Percentiles rank a stretch among this genome's conserved stretches.
These are phyloP conservation scores for Hofmannophila pseudospretella DNA, from an alignment of 2,888 invertebrate genomes.

Conservation along the genomic window DNA sequence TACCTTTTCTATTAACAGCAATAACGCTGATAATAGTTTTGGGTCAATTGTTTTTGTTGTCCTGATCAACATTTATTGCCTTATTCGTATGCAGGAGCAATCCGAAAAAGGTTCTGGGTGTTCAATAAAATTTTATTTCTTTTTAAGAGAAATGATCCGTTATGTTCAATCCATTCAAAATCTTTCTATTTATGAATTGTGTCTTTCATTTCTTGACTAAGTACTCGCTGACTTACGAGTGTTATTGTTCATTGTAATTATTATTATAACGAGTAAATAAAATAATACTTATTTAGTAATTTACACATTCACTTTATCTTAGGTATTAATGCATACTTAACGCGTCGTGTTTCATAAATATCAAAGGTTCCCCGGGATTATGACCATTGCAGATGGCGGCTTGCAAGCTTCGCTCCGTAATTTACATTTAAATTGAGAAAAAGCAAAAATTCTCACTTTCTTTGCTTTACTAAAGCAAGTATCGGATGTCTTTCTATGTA, in stretches of 20 bases:
- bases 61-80: slow-evolving; percentile 67
- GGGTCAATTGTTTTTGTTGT: slow-evolving; percentile 60
- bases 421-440: slow-evolving; percentile 48
- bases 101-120: slow-evolving; percentile 54
- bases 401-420: slow-evolving; percentile 29
- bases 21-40: slow-evolving; percentile 54
- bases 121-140: slow-evolving; percentile 61
- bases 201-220: no score
- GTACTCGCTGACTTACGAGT: no score
- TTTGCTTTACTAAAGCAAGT: slow-evolving; percentile 27
- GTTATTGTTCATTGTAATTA: neutral
- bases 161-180: slow-evolving; percentile 19
- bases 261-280: no score
- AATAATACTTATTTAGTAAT: slow-evolving; percentile 6
- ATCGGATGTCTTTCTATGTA: slow-evolving; percentile 12
- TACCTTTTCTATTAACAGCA: slow-evolving; percentile 34
- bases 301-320: neutral
- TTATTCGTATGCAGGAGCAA: slow-evolving; percentile 66
- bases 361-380: slow-evolving; percentile 27
- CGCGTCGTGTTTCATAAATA: slow-evolving; percentile 32
- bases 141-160: slow-evolving; percentile 42
- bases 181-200: no score
- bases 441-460: slow-evolving; percentile 20
- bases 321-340: slow-evolving; percentile 3
- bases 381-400: slow-evolving; percentile 25